Base-by-base conservation (phyloP, 2,888 invertebrate genomes). In the Cantharis flavilabris region DNA sequence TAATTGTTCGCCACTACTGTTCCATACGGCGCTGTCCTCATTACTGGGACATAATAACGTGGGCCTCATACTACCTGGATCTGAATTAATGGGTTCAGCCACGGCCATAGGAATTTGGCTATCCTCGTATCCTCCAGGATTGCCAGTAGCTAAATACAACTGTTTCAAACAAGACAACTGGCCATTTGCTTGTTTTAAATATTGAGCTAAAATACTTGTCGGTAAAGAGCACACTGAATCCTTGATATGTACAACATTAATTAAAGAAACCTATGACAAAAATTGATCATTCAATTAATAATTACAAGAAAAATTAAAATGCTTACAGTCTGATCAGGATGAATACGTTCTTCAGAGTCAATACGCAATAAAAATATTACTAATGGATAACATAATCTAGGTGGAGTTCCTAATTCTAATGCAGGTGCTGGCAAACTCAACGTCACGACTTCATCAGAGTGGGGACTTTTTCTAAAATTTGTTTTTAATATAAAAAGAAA, bases 131-230 rank as follows among this genome's bases (percentile, higher is more conserved):
- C 89, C 90, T 3, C 89, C 89, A 20, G 92, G 90, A 83, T 92
- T 93, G 20, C 93, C 94, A 13, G 94, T 93, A 9, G 93, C 93
- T 87, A 95, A 89, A 89, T 95, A 95, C 77, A 95, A 88, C 93
- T 94, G 95, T 94, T 96, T 95, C 81, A 96, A 91, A 87, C 94
- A 95, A 77, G 95, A 95, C 76, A 96, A 89, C 85, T 95, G 94
- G 64, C 95, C 95, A 84, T 94, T 94, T 70, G 94, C 94, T 88
- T 96, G 95, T 87, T 96, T 96, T 79, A 96, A 89, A 88, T 95
- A 96, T 89, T 96, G 96, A 69, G 95, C 94, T 82, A 96, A 91
- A 84, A 96, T 92, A 83, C 95, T 94, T 83, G 96, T 96, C 71
- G 94, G 94, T 83, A 95, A 89, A 62, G 94, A 92, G 87, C 96